These are phyloP conservation scores for Drosophila cardini DNA, from an alignment of 1,140 invertebrate genomes.

Conservation along the genomic window DNA sequence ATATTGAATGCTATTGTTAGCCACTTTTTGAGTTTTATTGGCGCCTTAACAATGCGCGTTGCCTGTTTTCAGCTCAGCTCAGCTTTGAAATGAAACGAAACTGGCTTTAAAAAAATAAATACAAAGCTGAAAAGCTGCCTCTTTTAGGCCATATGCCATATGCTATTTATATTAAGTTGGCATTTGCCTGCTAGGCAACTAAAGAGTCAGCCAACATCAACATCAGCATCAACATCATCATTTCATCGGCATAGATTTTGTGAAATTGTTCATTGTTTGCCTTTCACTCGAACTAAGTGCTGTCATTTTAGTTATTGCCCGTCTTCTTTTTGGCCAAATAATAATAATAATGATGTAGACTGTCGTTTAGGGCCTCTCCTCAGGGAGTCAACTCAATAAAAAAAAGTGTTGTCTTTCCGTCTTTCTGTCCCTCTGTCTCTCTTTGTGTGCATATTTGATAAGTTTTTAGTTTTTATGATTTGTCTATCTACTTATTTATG, in stretches of 20 bases:
- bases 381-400: background rate
- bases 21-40: constrained; percentile 43
- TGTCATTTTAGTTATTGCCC: constrained; percentile 28
- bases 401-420: constrained; percentile 3
- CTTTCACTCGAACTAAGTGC: constrained; percentile 61
- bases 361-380: constrained; percentile 3
- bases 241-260: constrained; percentile 42
- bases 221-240: constrained; percentile 6
- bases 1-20: constrained; percentile 41
- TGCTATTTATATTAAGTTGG: constrained; percentile 13
- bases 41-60: constrained; percentile 37
- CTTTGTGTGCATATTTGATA: constrained; percentile 4
- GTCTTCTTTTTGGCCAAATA: constrained; percentile 15
- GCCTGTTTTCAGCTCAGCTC: constrained; percentile 20
- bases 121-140: constrained; percentile 11
- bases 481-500: background rate
- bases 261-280: constrained; percentile 62
- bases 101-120: constrained; percentile 15
- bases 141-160: constrained; percentile 19
- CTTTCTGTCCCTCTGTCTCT: background rate
- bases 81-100: constrained; percentile 19
- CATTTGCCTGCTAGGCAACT: constrained; percentile 6
- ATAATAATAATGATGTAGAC: background rate
- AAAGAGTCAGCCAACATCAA: background rate
- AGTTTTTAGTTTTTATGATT: constrained; percentile 11